Evolutionary conservation across 2,113 vertebrate species (phyloP), one percentile per base, ranked within the genome.

Genomic region (Takifugu bimaculatus): DNA sequence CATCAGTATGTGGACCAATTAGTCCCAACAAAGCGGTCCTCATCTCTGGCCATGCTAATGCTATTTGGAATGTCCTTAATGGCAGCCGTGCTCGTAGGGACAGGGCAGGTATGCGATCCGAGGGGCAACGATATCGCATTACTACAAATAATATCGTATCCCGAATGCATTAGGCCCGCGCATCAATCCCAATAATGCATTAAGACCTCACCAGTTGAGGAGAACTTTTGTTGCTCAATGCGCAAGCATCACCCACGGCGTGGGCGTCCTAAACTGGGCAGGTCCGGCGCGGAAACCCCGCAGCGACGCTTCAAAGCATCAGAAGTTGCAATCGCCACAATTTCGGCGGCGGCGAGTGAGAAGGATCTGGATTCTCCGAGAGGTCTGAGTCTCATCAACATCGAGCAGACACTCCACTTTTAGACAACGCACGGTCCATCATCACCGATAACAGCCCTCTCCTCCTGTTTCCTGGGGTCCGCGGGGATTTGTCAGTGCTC

Each of bases 401-500:
- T 75, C 44, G 69, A 56, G 51, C 60, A 63, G 70, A 74, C 44
- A 43, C 48, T 70, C 56, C 61, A 66, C 54, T 11, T 20, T 1
- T 13, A 39, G 60, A 68, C 64, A 60, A 75, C 50, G 65, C 71
- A 59, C 57, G 65, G 72, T 82, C 82, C 76, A 81, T 82, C 84
- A 79, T 84, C 85, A 85, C 63, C 80, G 82, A 77, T 76, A 68
- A 89, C 79, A 80, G 72, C 74, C 83, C 84, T 85, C 72, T 80
- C 75, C 76, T 84, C 74, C 72, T 83, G 83, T 87, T 84, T 79
- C 49, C 70, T 53, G 68, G 48, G 73, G 77, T 85, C 89, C 83
- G 3, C 60, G 54, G 90, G 90, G 91, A 91, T 81, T 87, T 81
- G 85, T 91, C 91, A 89, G 79, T 79, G 72, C 85, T 89, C 85